Percentiles rank a stretch among this genome's conserved stretches.
These are phyloP conservation scores for Clunio marinus DNA, from an alignment of 2,888 invertebrate genomes.

Conservation along the genomic window DNA sequence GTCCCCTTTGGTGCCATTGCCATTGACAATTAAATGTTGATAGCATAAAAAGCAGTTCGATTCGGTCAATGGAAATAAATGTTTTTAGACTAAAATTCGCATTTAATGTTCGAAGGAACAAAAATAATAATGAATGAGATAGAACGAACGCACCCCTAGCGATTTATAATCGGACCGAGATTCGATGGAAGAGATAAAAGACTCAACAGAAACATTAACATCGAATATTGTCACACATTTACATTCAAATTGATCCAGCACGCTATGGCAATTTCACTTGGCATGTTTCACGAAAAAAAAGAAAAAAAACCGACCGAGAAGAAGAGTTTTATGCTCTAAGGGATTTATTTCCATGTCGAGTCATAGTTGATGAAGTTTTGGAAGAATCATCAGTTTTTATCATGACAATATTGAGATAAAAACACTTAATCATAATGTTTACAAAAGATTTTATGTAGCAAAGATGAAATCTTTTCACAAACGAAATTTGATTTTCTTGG, in stretches of 20 bases:
- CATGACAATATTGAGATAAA: no score
- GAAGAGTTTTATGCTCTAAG: no score
- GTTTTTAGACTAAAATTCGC: not conserved
- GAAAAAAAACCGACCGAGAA: no score
- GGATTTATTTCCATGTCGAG: no score
- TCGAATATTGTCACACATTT: slow-evolving; percentile 13
- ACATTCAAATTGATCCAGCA: slow-evolving; percentile 17
- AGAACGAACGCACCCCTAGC: not conserved
- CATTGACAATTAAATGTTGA: not conserved
- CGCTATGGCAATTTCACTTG: not conserved
- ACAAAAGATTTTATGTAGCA: no score
- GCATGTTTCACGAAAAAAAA: not conserved
- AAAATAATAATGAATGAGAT: no score
- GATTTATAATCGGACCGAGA: not conserved
- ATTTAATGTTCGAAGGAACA: no score
- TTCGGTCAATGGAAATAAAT: slow-evolving; percentile 5
- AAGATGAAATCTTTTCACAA: no score
- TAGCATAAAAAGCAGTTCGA: not conserved
- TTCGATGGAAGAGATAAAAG: not conserved
- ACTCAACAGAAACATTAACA: slow-evolving; percentile 2
- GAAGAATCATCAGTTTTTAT: no score
- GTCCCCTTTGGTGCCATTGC: not conserved
- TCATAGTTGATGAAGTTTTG: no score
- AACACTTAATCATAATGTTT: no score
- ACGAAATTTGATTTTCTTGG: no score